Evolutionary conservation across 2,113 vertebrate genomes (phyloP).

Genomic region (Solenodon paradoxus): DNA sequence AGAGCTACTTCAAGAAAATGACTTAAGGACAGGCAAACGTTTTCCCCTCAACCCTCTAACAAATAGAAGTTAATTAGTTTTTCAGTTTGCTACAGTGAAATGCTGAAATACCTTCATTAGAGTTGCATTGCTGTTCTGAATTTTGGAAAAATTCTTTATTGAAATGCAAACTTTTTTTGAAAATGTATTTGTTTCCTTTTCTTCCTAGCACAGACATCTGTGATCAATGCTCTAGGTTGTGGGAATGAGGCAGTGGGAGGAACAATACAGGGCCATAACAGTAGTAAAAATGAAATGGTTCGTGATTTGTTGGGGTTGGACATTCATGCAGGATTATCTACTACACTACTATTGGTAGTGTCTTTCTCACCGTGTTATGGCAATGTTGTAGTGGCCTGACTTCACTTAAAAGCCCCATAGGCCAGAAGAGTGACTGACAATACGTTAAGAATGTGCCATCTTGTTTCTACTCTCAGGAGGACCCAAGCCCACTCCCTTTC

Average conservation of each 20-base stretch:
- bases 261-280: neutral
- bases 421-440: neutral
- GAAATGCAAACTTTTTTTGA: neutral
- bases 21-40: neutral
- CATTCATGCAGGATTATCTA: neutral
- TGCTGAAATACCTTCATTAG: neutral
- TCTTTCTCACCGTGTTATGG: neutral
- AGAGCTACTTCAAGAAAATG: neutral
- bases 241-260: neutral
- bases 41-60: fast-evolving
- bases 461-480: neutral
- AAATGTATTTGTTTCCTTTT: neutral
- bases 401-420: neutral
- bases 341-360: neutral
- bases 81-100: neutral
- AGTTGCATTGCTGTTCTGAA: neutral
- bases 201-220: neutral
- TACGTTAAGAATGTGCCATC: neutral
- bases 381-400: neutral
- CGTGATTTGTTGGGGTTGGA: neutral
- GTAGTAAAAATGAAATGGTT: neutral
- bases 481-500: neutral
- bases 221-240: neutral
- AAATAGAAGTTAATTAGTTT: neutral
- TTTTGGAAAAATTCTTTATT: neutral